These are phyloP conservation scores for Toxotes lorentzi DNA, from an alignment of 2,797 vertebrate genomes.

Conservation along the genomic window DNA sequence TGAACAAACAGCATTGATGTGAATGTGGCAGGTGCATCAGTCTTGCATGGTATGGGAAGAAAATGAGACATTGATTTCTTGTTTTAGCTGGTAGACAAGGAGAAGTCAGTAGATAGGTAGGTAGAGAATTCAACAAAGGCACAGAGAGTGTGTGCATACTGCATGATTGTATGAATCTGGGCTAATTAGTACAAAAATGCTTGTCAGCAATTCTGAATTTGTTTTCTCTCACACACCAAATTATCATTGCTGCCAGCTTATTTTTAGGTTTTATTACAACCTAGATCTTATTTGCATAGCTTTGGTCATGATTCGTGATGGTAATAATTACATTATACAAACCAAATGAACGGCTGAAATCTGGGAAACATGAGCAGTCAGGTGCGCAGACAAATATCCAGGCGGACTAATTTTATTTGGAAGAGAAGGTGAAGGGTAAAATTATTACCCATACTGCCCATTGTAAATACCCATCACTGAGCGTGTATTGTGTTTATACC, in stretches of 20 bases:
- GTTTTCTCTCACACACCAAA: background rate
- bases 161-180: background rate
- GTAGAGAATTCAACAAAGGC: background rate
- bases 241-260: background rate
- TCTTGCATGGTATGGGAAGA: conserved; percentile 11
- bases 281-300: background rate
- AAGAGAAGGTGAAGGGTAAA: background rate
- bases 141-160: background rate
- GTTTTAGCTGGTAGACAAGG: conserved; percentile 30
- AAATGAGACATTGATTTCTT: conserved; percentile 37
- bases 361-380: background rate
- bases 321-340: background rate
- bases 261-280: background rate
- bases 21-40: conserved; percentile 32
- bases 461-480: too few relatives aligned
- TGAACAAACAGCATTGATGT: conserved; percentile 53
- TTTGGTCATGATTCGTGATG: background rate
- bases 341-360: background rate
- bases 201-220: background rate
- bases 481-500: too few relatives aligned
- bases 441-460: too few relatives aligned
- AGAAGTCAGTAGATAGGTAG: conserved; percentile 4
- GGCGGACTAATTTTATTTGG: background rate
- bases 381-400: background rate
- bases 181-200: background rate